phyloP scores from a whole-genome alignment of 2,113 vertebrate genomes.

The Muntiacus muntjak region DNA sequence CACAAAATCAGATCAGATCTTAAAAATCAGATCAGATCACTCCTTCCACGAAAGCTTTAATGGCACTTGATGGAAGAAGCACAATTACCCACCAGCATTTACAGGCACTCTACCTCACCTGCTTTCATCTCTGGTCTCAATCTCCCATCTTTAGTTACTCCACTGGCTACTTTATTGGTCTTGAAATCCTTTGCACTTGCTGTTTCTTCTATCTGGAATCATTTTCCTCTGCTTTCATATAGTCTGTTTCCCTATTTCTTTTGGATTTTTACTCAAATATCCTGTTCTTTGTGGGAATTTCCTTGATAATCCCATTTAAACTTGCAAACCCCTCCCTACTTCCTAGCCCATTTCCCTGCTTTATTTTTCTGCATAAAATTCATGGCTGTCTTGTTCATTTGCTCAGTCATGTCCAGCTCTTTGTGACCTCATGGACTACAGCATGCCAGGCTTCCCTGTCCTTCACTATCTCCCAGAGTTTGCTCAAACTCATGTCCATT shows the following conservation, averaged over 20 bases:
- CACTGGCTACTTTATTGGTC: not conserved
- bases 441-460: not conserved
- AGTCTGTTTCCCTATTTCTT: not conserved
- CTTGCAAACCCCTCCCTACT: not conserved
- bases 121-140: not conserved
- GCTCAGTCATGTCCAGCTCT: not conserved
- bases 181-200: not conserved
- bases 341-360: not conserved
- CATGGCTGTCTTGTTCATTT: not conserved
- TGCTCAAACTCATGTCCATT: not conserved
- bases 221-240: not conserved
- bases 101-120: not conserved
- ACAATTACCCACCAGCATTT: not conserved
- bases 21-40: not conserved
- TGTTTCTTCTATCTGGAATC: not conserved
- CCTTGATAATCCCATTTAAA: not conserved
- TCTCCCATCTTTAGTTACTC: not conserved
- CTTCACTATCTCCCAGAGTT: not conserved
- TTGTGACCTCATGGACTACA: not conserved
- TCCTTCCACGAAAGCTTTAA: not conserved
- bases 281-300: not conserved
- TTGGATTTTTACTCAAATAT: not conserved
- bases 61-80: not conserved
- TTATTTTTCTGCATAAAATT: not conserved
- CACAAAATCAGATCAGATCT: not conserved